A percentile compares a stretch with the other conserved stretches of the same genome.
phyloP scores from a whole-genome alignment of 2,888 invertebrate genomes.

The Ennomos erosarius region DNA sequence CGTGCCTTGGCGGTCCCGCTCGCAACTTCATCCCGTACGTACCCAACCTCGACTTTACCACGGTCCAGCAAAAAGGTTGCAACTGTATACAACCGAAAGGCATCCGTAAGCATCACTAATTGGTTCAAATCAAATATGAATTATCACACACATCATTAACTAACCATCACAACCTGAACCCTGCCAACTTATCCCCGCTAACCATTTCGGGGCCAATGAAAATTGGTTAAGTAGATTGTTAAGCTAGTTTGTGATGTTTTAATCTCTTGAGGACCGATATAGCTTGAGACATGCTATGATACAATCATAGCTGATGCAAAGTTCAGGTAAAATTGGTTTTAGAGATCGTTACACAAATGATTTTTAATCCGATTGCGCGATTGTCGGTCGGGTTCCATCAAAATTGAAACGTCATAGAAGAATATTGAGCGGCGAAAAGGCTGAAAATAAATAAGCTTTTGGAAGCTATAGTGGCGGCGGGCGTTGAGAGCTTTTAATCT shows the following conservation, averaged over 20 bases:
- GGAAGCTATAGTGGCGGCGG: slow-evolving; percentile 48
- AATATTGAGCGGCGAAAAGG: slow-evolving; percentile 58
- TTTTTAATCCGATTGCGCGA: slow-evolving; percentile 51
- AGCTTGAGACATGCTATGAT: slow-evolving; percentile 23
- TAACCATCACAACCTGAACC: slow-evolving; percentile 52
- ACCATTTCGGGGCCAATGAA: slow-evolving; percentile 22
- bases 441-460: slow-evolving; percentile 55
- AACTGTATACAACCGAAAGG: slow-evolving; percentile 61
- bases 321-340: slow-evolving; percentile 47
- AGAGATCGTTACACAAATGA: slow-evolving; percentile 55
- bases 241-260: slow-evolving; percentile 24
- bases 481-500: slow-evolving; percentile 73
- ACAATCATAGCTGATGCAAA: slow-evolving; percentile 27
- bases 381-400: slow-evolving; percentile 57
- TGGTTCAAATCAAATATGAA: slow-evolving; percentile 80
- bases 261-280: slow-evolving; percentile 21
- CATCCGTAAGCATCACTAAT: slow-evolving; percentile 78
- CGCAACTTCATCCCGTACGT: slow-evolving; percentile 45
- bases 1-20: slow-evolving; percentile 22
- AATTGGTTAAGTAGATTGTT: slow-evolving; percentile 30
- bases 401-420: slow-evolving; percentile 77
- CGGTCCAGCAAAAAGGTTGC: slow-evolving; percentile 53
- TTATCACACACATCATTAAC: slow-evolving; percentile 63
- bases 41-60: slow-evolving; percentile 45
- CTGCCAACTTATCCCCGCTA: slow-evolving; percentile 13